Evolutionary conservation across 2,113 vertebrate genomes (phyloP).

Genomic region (Tylochromis polylepis): DNA sequence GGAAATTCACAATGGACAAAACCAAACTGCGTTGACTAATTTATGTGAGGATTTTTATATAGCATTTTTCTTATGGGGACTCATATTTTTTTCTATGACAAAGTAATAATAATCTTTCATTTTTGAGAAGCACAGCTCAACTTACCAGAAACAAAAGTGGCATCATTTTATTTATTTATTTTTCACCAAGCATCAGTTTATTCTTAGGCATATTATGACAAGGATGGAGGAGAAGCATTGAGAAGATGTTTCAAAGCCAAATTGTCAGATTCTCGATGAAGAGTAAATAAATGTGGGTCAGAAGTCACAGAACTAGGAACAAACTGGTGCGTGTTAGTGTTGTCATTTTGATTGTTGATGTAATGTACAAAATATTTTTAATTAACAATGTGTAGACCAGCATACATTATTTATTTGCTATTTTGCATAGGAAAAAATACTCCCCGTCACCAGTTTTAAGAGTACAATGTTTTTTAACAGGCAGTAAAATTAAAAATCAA

Average conservation of each 20-base stretch:
- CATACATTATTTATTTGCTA: too few relatives aligned
- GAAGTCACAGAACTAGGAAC: background rate
- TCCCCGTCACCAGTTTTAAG: background rate
- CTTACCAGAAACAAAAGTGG: background rate
- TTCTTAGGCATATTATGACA: background rate
- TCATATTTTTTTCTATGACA: background rate
- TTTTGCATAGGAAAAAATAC: background rate
- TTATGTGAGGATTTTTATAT: background rate
- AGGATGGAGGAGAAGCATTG: background rate
- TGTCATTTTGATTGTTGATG: background rate
- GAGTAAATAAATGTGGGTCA: accelerated
- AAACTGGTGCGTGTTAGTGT: accelerated
- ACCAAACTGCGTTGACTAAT: background rate
- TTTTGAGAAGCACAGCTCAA: background rate
- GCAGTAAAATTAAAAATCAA: background rate
- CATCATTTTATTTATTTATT: background rate
- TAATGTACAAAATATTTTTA: background rate
- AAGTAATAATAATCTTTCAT: background rate
- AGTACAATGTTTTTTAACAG: background rate
- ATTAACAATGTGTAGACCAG: background rate
- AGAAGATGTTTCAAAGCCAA: background rate
- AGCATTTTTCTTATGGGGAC: background rate
- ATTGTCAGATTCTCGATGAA: background rate
- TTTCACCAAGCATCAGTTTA: background rate
- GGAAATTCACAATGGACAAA: background rate